Base-by-base conservation (phyloP, 2,113 vertebrate genomes). In the Aspidoscelis tigris region DNA sequence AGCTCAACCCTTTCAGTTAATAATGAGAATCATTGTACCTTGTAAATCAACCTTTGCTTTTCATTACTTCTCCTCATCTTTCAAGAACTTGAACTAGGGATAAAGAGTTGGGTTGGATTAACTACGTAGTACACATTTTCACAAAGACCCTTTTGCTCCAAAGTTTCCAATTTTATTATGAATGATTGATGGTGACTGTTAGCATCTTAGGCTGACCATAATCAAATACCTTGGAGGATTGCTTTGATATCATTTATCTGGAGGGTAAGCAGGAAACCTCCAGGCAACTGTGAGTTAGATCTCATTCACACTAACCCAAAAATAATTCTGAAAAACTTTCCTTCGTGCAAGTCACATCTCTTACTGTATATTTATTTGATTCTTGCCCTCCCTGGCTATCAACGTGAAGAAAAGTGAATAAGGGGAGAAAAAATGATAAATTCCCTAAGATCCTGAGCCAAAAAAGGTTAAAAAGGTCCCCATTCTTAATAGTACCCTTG, bases 91-190 rank as follows among this genome's bases (percentile, higher is more conserved):
- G 78, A 82, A 82, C 26, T 76, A 71, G 72, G 33, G 22, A 61
- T 74, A 65, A 80, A 0, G 0, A 21, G 24, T 21, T 81, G 55
- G 43, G 26, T 22, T 33, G 21, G 78, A 83, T n/a, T 20, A 87
- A 85, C 10, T 12, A 77, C 44, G 39, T 33, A 11, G 24, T 68
- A 47, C 5, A 84, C 50, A 12, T 79, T 70, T 74, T 33, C 76
- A 80, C 41, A 85, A 87, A 74, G 43, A 14, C 66, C 0, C 44
- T 77, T 82, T 80, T 18, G n/a, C 74, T 55, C 75, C 47, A 47
- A 39, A 81, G 7, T 64, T 64, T 84, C 73, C 18, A 84, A 22
- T 16, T 85, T 80, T 65, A 83, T 84, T 78, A 68, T 76, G 21
- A 86, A 65, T 24, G 80, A 55, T 43, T 80, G 70, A 61, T 61